phyloP scores from a whole-genome alignment of 2,888 invertebrate species.

The Lepidochrysops patricia region DNA sequence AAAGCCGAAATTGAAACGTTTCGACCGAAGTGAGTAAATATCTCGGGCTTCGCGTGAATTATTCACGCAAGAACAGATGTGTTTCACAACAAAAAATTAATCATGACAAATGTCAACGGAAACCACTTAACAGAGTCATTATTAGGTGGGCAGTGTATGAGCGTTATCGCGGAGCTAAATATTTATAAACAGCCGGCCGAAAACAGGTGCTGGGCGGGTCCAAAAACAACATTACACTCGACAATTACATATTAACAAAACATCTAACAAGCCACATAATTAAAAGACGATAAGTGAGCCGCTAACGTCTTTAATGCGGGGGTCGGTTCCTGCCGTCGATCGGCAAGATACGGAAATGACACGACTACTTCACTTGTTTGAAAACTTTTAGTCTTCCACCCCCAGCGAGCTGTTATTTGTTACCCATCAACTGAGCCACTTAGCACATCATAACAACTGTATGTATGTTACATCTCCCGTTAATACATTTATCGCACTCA shows the following conservation, averaged over 20 bases:
- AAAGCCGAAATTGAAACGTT: background rate
- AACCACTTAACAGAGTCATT: conserved; percentile 12
- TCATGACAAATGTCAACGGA: conserved; percentile 8
- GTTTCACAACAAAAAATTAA: background rate
- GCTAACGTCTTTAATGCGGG: conserved; percentile 22
- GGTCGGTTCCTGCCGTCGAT: conserved; percentile 10
- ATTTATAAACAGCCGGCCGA: conserved; percentile 36
- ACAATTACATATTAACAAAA: conserved; percentile 35
- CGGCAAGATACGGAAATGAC: conserved; percentile 4
- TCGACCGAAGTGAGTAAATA: background rate
- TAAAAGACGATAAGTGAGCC: conserved; percentile 40
- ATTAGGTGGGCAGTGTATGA: conserved; percentile 6
- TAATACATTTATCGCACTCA: no score
- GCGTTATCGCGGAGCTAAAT: conserved; percentile 35
- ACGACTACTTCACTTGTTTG: background rate
- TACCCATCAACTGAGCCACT: background rate
- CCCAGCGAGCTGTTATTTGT: background rate
- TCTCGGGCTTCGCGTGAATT: background rate
- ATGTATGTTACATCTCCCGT: no score
- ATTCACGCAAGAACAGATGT: conserved; percentile 6
- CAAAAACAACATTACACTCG: conserved; percentile 24
- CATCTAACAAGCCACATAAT: conserved; percentile 41
- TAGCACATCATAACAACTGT: no score
- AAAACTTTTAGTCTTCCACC: no score
- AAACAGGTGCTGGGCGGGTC: conserved; percentile 38